These are phyloP conservation scores for Mareca penelope DNA, from an alignment of 2,797 vertebrate genomes.

Conservation along the genomic window DNA sequence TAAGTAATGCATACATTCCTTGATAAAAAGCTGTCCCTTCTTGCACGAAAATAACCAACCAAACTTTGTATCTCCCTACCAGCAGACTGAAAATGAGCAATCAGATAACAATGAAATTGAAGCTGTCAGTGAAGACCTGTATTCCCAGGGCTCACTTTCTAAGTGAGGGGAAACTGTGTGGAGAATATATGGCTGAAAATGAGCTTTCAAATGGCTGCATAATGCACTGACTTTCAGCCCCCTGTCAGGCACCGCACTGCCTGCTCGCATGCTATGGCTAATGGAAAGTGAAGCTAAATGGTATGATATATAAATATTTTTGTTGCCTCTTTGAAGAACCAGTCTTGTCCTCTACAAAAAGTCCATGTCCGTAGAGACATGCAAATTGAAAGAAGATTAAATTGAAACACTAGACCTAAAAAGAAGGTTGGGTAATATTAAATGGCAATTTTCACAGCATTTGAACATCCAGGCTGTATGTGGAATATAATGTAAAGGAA, in stretches of 20 bases:
- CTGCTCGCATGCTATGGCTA: neutral
- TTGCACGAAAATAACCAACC: neutral
- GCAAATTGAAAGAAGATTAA: neutral
- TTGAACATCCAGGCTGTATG: neutral
- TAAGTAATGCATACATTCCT: neutral
- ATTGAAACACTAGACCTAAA: neutral
- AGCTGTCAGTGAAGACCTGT: neutral
- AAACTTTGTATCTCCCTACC: neutral
- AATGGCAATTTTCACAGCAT: neutral
- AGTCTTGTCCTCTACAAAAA: neutral
- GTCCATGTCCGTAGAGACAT: neutral
- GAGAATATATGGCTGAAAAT: neutral
- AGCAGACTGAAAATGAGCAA: neutral
- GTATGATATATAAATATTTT: neutral
- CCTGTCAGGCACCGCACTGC: neutral
- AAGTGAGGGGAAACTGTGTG: neutral
- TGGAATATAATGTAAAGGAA: neutral
- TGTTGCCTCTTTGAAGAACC: neutral
- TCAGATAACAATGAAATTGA: neutral
- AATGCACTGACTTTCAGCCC: neutral
- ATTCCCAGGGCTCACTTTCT: neutral
- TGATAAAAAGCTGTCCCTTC: neutral
- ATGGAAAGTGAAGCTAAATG: neutral
- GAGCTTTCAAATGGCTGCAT: neutral
- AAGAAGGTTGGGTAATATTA: neutral